Base-by-base conservation (phyloP, 2,113 vertebrate genomes). In the Colaptes auratus region DNA sequence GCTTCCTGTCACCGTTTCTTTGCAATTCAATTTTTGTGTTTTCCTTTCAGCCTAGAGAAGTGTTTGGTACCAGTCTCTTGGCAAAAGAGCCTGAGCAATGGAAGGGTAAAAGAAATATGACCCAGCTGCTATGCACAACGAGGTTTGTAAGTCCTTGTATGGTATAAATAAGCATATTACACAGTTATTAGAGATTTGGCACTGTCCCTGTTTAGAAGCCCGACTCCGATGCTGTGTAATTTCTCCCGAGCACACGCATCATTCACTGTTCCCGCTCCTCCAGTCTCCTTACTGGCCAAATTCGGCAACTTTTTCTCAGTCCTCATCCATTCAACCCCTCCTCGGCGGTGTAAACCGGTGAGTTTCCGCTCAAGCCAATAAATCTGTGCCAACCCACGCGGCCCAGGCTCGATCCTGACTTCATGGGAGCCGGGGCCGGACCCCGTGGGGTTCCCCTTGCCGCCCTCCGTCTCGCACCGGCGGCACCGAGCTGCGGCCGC, bases 151-250 rank as follows among this genome's bases (percentile, higher is more conserved):
- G 94, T 88, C 96, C 95, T 95, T 97, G 94, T 96, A 95, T 87
- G 94, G 96, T 95, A 96, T 95, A 97, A 96, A 95, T 96, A 88
- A 96, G 89, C 85, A 88, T 90, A 92, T 96, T 93, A 94, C 96
- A 94, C 48, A 83, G 84, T 94, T 93, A 93, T 86, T 94, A 92
- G 91, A 88, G 89, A 88, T 93, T 82, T 95, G 96, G 95, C 94
- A 61, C 89, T 82, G 83, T 82, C 87, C 58, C 75, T 85, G 53
- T 92, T 80, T 92, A 86, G 95, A 56, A 95, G 79, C 61, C 71
- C 84, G 87, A 1, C n/a, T 75, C 70, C 18, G 93, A 75, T 83
- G 92, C 83, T 69, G 35, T 85, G 94, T 42, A 59, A 78, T 91
- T 92, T 91, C 79, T 92, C 69, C 53, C 69, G 67, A 48, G 61